Percentiles rank a stretch among this genome's conserved stretches.
phyloP scores from a whole-genome alignment of 2,888 invertebrate genomes.

The Chironomus tentans region DNA sequence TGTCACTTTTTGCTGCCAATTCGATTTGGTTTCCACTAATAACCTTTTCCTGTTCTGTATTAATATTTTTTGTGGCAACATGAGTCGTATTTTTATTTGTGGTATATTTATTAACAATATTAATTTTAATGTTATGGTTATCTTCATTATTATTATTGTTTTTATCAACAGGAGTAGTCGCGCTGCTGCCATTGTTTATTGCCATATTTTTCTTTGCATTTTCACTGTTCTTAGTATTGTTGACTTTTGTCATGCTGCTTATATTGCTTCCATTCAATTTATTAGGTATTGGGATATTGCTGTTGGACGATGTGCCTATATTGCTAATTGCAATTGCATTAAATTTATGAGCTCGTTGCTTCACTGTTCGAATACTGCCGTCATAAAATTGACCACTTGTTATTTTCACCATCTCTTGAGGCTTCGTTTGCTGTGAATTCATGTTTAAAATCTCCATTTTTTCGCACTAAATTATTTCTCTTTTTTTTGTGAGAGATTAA shows the following conservation, averaged over 20 bases:
- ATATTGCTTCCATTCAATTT: slow-evolving; percentile 1
- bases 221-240: slow-evolving; percentile 11
- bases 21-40: not conserved
- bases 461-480: not conserved
- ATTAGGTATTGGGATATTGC: slow-evolving; percentile 15
- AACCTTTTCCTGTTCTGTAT: not conserved
- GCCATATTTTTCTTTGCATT: slow-evolving; percentile 8
- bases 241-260: slow-evolving; percentile 1
- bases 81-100: slow-evolving; percentile 7
- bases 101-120: slow-evolving; percentile 22
- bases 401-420: slow-evolving; percentile 20
- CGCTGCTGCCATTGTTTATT: not conserved
- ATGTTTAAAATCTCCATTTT: slow-evolving; percentile 23
- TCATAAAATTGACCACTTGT: slow-evolving; percentile 18
- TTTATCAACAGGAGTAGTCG: not conserved
- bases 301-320: not conserved
- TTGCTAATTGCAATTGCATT: slow-evolving; percentile 23
- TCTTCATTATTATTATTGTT: not conserved
- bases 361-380: slow-evolving; percentile 18
- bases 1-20: not conserved
- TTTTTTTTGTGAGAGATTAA: not conserved
- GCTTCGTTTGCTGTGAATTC: slow-evolving; percentile 18
- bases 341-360: slow-evolving; percentile 20
- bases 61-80: slow-evolving; percentile 13
- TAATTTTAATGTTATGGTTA: slow-evolving; percentile 23